A percentile compares a stretch with the other conserved stretches of the same genome.
Evolutionary conservation across 2,797 vertebrate species (phyloP).

Genomic region (Chelon labrosus): DNA sequence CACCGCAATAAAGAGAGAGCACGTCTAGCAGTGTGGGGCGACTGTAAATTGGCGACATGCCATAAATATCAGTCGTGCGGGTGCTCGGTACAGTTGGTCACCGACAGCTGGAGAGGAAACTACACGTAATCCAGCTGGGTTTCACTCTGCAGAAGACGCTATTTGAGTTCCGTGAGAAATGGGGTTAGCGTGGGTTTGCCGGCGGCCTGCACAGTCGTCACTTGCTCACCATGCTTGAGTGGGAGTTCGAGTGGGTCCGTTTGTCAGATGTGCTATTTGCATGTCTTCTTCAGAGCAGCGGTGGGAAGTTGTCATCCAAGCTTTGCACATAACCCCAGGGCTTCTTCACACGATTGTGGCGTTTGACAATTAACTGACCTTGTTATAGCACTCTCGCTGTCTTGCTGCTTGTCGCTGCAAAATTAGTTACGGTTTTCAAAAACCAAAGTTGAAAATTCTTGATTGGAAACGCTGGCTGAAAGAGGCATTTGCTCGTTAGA

Average conservation of each 20-base stretch:
- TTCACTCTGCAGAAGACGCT: constrained; percentile 21
- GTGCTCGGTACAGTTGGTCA: constrained; percentile 30
- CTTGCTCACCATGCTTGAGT: constrained; percentile 30
- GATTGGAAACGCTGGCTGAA: not conserved
- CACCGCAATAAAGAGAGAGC: constrained; percentile 58
- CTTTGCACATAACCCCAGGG: constrained; percentile 51
- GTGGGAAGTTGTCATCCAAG: constrained; percentile 43
- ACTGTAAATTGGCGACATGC: constrained; percentile 66
- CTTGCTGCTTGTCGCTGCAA: not conserved
- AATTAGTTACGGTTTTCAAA: not conserved
- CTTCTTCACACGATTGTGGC: constrained; percentile 32
- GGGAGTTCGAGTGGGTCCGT: constrained; percentile 53
- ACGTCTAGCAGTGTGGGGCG: constrained; percentile 44
- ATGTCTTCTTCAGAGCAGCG: constrained; percentile 38
- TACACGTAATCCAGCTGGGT: constrained; percentile 6
- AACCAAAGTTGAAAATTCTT: not conserved
- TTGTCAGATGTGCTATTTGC: constrained; percentile 55
- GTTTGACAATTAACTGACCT: constrained; percentile 49
- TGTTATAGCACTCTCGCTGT: constrained; percentile 17
- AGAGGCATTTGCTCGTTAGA: not conserved
- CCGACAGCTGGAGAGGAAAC: constrained; percentile 28
- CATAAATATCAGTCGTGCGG: constrained; percentile 70
- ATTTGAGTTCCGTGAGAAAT: constrained; percentile 33
- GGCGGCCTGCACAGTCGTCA: constrained; percentile 4
- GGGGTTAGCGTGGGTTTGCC: constrained; percentile 36